phyloP scores from a whole-genome alignment of 1,140 invertebrate species.

The Dicyema japonicum region DNA sequence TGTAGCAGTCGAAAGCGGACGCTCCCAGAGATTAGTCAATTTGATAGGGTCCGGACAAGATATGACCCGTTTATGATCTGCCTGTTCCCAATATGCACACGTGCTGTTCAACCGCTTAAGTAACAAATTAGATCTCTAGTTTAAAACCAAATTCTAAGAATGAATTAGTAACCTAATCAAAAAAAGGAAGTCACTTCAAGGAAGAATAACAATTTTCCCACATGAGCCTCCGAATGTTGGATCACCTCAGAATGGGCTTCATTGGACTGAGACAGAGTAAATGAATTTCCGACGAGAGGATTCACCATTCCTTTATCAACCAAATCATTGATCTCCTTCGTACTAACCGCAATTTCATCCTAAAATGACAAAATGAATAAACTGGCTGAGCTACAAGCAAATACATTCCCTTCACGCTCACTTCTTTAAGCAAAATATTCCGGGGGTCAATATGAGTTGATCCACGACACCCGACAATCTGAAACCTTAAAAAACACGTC shows the following conservation, averaged over 20 bases:
- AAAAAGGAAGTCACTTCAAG: too few relatives aligned
- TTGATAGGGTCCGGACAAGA: too few relatives aligned
- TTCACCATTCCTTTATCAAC: constrained; percentile 19
- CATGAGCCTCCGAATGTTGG: constrained; percentile 6
- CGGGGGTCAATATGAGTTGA: constrained; percentile 22
- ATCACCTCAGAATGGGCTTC: constrained; percentile 12
- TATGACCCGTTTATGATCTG: too few relatives aligned
- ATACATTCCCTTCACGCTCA: constrained; percentile 19
- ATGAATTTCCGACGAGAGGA: constrained; percentile 21
- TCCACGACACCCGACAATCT: constrained; percentile 25
- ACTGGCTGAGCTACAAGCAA: constrained; percentile 7
- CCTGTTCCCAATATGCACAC: too few relatives aligned
- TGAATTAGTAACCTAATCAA: too few relatives aligned
- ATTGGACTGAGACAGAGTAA: constrained; percentile 15
- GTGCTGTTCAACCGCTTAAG: too few relatives aligned
- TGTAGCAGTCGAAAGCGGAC: too few relatives aligned
- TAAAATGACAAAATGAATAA: constrained; percentile 1
- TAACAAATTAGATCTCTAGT: too few relatives aligned
- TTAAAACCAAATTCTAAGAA: too few relatives aligned
- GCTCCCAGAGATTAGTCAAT: too few relatives aligned
- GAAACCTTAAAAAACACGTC: constrained; percentile 1
- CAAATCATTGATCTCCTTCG: constrained; percentile 11
- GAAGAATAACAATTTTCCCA: too few relatives aligned
- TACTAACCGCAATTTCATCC: constrained; percentile 11
- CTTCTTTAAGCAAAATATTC: constrained; percentile 23